phyloP scores from a whole-genome alignment of 1,140 invertebrate genomes.

The Drosophila bifasciata region DNA sequence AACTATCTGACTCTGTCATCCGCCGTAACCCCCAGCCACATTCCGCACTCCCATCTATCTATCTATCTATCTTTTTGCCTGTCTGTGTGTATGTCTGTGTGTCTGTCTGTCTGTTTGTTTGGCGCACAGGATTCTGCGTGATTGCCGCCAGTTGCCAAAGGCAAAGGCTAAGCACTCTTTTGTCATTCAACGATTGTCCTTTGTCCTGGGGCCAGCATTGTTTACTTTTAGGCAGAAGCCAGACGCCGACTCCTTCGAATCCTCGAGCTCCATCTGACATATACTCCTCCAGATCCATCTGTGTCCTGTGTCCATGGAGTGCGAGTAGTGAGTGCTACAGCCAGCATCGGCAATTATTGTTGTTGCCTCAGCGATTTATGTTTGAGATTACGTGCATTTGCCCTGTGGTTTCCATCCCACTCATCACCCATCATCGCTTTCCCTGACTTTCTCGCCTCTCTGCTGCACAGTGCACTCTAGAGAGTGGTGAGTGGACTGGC shows the following conservation, averaged over 20 bases:
- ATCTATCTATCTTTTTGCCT: slow-evolving; percentile 17
- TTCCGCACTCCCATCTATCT: neutral
- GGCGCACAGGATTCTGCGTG: slow-evolving; percentile 54
- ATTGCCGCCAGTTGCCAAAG: slow-evolving; percentile 76
- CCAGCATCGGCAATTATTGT: slow-evolving; percentile 63
- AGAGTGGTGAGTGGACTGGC: slow-evolving; percentile 23
- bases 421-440: slow-evolving; percentile 28
- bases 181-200: slow-evolving; percentile 79
- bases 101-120: slow-evolving; percentile 22
- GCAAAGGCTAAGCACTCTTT: slow-evolving; percentile 77
- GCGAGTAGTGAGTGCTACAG: slow-evolving; percentile 13
- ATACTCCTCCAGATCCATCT: slow-evolving; percentile 1
- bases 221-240: slow-evolving; percentile 54
- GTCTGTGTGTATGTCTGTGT: slow-evolving; percentile 7
- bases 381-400: slow-evolving; percentile 68
- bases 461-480: slow-evolving; percentile 9
- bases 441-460: neutral
- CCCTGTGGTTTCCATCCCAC: slow-evolving; percentile 26
- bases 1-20: slow-evolving; percentile 37
- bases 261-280: slow-evolving; percentile 5
- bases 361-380: slow-evolving; percentile 64
- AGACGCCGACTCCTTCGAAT: neutral
- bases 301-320: neutral
- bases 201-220: slow-evolving; percentile 65
- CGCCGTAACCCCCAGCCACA: slow-evolving; percentile 15